Base-by-base conservation (phyloP, 2,888 invertebrate species). In the Oscheius sp. region DNA sequence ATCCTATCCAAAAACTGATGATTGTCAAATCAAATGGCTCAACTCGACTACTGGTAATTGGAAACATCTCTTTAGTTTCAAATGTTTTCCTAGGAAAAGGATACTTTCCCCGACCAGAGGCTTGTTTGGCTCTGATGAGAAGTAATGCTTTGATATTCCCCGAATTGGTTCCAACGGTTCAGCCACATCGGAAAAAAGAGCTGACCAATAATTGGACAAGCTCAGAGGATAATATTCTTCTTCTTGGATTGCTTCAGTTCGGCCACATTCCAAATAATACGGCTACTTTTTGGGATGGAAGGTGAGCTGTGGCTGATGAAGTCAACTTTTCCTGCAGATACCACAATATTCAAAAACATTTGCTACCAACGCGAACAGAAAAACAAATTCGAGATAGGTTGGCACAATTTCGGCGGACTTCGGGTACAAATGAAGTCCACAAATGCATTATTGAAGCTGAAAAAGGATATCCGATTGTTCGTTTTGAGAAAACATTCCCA, bases 91-190 rank as follows among this genome's bases (percentile, higher is more conserved):
- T 52, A n/a, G n/a, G 5, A 1, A 0, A 20, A 55, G 66, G 66
- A 17, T 57, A 20, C 42, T 31, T 48, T 20, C 66, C 66, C 10
- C 66, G 66, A 23, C 66, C 66, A 10, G 66, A 66, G 25, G 55
- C 66, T 5, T 66, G 66, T n/a, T 12, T 66, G 25, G 66, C 46
- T 20, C 12, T 66, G 39, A n/a, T 29, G 6, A 23, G 66, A 27
- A 66, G 66, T 27, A 25, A 66, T 20, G 66, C 66, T 20, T n/a
- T 66, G 5, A 42, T 66, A n/a, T 66, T 55, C 1, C 66, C 66
- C n/a, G 29, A 37, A 10, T 46, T 55, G 2, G 55, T 66, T 25
- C 66, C 66, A 1, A 20, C 45, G 10, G 33, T 66, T 6, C 66
- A 66, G 20, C 45, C 66, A 20, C 33, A 48, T 42, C 4, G 29